Conservation (phyloP, 2,113 vertebrate genomes). For the Abramis brama region DNA sequence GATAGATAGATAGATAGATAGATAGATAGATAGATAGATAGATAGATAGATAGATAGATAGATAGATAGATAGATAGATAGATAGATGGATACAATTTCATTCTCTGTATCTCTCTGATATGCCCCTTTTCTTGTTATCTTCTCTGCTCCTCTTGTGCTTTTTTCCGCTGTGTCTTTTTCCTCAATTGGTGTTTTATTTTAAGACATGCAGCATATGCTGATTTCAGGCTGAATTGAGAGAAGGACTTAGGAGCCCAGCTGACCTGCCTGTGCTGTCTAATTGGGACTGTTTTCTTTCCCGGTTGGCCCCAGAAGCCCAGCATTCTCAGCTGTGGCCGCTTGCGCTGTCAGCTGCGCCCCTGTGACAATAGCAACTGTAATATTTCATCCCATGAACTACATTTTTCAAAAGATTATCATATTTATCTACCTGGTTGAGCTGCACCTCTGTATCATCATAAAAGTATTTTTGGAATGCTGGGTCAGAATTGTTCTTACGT, state of each 20-base stretch:
- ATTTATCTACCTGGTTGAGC: conserved; percentile 59
- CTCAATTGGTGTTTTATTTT: conserved; percentile 40
- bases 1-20: too few relatives aligned
- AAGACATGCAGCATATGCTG: conserved; percentile 60
- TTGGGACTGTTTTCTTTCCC: conserved; percentile 65
- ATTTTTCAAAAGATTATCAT: conserved; percentile 56
- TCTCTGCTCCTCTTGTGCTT: background rate
- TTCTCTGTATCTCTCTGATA: conserved; percentile 1
- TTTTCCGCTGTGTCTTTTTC: conserved; percentile 6
- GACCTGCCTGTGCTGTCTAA: conserved; percentile 65
- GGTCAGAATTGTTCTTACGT: conserved; percentile 39
- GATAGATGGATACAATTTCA: background rate
- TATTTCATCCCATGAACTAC: conserved; percentile 60
- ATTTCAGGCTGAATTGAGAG: conserved; percentile 51
- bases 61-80: too few relatives aligned
- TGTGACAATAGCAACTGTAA: conserved; percentile 59
- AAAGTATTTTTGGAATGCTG: conserved; percentile 53
- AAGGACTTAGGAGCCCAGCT: conserved; percentile 51
- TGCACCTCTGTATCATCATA: conserved; percentile 58
- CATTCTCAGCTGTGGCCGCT: conserved; percentile 52
- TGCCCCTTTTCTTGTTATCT: conserved; percentile 6
- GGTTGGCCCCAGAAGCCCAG: conserved; percentile 57
- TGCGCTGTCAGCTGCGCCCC: conserved; percentile 59
- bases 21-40: background rate
- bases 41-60: too few relatives aligned